These are phyloP conservation scores for Heliconius hermathena DNA, from an alignment of 1,140 invertebrate species.

Conservation along the genomic window DNA sequence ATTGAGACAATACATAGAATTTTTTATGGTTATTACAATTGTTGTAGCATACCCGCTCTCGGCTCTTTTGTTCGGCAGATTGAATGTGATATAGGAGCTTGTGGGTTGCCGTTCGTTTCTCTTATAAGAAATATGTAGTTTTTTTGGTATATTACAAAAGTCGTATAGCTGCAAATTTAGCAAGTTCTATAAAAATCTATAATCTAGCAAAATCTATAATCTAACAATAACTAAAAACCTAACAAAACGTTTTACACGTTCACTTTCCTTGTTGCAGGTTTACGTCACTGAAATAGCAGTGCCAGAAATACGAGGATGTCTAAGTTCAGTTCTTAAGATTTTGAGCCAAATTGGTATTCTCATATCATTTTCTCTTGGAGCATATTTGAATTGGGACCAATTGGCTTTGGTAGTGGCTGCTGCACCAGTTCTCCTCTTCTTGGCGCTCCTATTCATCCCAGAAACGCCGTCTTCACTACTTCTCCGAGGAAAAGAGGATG, in stretches of 20 bases:
- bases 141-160: no score
- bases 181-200: no score
- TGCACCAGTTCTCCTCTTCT: slow-evolving; percentile 87
- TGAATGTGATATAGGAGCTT: neutral
- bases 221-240: no score
- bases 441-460: slow-evolving; percentile 88
- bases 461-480: slow-evolving; percentile 92
- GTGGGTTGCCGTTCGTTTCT: no score
- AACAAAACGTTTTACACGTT: neutral
- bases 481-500: slow-evolving; percentile 87
- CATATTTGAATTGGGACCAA: slow-evolving; percentile 91
- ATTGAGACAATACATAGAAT: neutral
- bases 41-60: neutral
- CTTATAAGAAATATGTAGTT: no score
- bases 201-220: no score
- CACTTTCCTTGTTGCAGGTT: slow-evolving; percentile 82
- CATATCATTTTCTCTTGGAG: slow-evolving; percentile 90
- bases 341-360: slow-evolving; percentile 92
- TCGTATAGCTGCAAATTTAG: no score
- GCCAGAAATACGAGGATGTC: slow-evolving; percentile 90
- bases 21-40: slow-evolving; percentile 5
- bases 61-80: neutral
- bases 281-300: slow-evolving; percentile 96
- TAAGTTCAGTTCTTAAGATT: slow-evolving; percentile 93
- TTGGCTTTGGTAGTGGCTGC: slow-evolving; percentile 88